These are phyloP conservation scores for Drosophila nigritarsus DNA, from an alignment of 2,888 invertebrate genomes.

Conservation along the genomic window DNA sequence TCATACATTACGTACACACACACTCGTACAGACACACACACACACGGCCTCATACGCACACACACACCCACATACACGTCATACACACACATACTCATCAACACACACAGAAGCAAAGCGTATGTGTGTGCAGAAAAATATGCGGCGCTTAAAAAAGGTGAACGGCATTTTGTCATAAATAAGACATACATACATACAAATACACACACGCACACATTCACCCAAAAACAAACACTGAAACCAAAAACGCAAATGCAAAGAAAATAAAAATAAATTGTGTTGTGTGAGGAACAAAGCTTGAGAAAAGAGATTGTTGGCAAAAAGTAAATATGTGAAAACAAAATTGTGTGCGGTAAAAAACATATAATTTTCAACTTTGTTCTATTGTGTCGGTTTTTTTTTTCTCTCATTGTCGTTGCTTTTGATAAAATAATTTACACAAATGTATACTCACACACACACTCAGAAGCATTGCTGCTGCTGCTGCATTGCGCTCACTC, in stretches of 20 bases:
- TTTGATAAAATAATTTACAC: conserved; percentile 73
- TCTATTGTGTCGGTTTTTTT: conserved; percentile 44
- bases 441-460: conserved; percentile 28
- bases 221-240: conserved; percentile 12
- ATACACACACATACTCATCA: conserved; percentile 41
- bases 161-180: conserved; percentile 77
- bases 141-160: conserved; percentile 83
- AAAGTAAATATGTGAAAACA: conserved; percentile 30
- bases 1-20: conserved; percentile 46
- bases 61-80: conserved; percentile 33
- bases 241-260: conserved; percentile 27
- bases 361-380: conserved; percentile 72
- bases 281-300: conserved; percentile 24
- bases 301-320: conserved; percentile 19
- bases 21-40: conserved; percentile 32
- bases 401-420: conserved; percentile 70
- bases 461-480: conserved; percentile 14
- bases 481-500: conserved; percentile 62
- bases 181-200: conserved; percentile 28
- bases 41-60: conserved; percentile 32
- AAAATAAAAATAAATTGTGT: conserved; percentile 30
- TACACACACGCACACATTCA: conserved; percentile 6
- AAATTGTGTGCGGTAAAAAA: conserved; percentile 71
- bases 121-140: conserved; percentile 81
- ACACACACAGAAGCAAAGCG: conserved; percentile 54